Percentiles rank a stretch among this genome's conserved stretches.
These are phyloP conservation scores for Octodon degus DNA, from an alignment of 2,113 vertebrate species.

Conservation along the genomic window DNA sequence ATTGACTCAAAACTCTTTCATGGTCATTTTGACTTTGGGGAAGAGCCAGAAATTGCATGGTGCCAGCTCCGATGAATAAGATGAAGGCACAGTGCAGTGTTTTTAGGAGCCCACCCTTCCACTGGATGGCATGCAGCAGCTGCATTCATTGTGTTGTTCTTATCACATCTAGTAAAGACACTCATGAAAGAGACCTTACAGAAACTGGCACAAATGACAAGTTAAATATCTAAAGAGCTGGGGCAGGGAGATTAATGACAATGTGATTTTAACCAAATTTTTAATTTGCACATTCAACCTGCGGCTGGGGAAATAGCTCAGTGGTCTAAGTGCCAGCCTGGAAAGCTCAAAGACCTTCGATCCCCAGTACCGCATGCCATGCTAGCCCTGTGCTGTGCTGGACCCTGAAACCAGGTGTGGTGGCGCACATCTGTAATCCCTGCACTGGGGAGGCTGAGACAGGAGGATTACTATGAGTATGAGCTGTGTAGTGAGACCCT, in stretches of 20 bases:
- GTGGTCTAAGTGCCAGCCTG: too few relatives aligned
- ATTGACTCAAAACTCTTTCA: background rate
- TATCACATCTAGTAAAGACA: background rate
- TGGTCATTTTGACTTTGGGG: background rate
- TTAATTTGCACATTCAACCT: background rate
- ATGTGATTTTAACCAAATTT: background rate
- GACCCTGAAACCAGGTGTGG: too few relatives aligned
- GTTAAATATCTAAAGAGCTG: background rate
- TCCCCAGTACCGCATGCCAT: too few relatives aligned
- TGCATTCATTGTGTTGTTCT: background rate
- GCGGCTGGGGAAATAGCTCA: too few relatives aligned
- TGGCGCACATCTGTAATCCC: too few relatives aligned
- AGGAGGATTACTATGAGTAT: too few relatives aligned
- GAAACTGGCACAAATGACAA: background rate
- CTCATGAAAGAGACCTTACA: background rate
- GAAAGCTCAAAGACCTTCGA: too few relatives aligned
- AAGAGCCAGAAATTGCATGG: background rate
- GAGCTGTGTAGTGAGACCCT: too few relatives aligned
- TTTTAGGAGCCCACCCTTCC: background rate
- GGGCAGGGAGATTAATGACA: background rate
- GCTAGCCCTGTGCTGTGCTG: too few relatives aligned
- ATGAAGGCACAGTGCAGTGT: background rate
- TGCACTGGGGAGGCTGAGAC: too few relatives aligned
- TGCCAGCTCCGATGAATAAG: background rate
- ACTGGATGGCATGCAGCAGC: background rate